These are phyloP conservation scores for Strix occidentalis DNA, from an alignment of 2,797 vertebrate species.

Conservation along the genomic window DNA sequence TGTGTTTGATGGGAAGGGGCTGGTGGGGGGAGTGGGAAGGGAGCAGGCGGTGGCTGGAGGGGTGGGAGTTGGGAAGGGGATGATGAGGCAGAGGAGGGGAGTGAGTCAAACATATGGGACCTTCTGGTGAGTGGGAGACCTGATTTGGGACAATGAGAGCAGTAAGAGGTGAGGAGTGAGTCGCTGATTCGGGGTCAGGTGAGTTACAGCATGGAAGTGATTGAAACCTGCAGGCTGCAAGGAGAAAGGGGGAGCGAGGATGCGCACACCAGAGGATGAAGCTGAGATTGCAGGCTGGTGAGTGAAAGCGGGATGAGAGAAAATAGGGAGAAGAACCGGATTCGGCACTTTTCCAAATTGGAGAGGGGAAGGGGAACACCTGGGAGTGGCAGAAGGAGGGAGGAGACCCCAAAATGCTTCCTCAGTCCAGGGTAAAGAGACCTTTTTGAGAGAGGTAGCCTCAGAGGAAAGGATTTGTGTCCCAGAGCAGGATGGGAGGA, in stretches of 20 bases:
- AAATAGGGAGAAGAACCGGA: background rate
- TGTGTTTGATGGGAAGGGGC: fast-evolving
- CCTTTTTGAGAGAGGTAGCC: background rate
- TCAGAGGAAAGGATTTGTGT: background rate
- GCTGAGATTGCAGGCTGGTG: background rate
- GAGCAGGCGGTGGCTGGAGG: background rate
- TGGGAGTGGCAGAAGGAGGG: fast-evolving
- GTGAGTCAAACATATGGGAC: fast-evolving
- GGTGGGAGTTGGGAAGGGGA: background rate
- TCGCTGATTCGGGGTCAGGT: background rate
- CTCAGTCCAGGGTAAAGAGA: background rate
- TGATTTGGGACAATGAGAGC: fast-evolving
- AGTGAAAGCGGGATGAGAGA: fast-evolving
- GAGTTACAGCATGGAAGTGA: background rate
- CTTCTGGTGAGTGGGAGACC: background rate
- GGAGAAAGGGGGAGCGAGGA: background rate
- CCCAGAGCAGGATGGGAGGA: background rate
- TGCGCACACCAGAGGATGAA: fast-evolving
- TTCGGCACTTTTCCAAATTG: fast-evolving
- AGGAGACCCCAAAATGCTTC: background rate
- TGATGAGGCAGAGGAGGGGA: background rate
- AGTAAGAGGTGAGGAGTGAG: background rate
- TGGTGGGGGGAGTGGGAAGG: background rate
- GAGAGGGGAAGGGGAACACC: fast-evolving
- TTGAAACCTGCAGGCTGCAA: background rate